Percentiles rank a stretch among this genome's conserved stretches.
phyloP scores from a whole-genome alignment of 2,888 invertebrate genomes.

The Patella ulyssiponensis region DNA sequence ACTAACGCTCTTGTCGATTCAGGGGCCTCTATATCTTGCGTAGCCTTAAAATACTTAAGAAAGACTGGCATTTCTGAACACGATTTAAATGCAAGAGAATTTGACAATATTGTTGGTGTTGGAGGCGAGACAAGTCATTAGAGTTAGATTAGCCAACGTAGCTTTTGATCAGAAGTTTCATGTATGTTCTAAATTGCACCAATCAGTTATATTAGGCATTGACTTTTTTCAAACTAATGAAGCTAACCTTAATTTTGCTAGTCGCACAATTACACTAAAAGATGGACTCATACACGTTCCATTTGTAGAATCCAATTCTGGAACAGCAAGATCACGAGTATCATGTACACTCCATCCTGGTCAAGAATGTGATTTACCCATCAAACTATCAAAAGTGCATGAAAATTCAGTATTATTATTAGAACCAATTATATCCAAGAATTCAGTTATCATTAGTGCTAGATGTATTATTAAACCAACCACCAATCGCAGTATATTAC shows the following conservation, averaged over 20 bases:
- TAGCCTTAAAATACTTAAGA: background rate
- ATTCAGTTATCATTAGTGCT: too few relatives aligned
- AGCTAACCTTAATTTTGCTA: constrained; percentile 30
- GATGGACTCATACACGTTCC: background rate
- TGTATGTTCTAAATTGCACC: constrained; percentile 11
- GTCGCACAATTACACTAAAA: constrained; percentile 15
- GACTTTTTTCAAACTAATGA: constrained; percentile 36
- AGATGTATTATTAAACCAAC: background rate
- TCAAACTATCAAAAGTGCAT: background rate
- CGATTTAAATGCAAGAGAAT: background rate
- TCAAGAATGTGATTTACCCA: background rate
- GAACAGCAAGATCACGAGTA: background rate
- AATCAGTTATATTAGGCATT: constrained; percentile 28
- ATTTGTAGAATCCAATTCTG: background rate
- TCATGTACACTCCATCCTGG: background rate
- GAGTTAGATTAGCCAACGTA: constrained; percentile 15
- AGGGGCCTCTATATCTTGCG: too few relatives aligned
- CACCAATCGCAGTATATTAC: background rate
- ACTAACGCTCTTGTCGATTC: background rate
- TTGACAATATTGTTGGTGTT: constrained; percentile 13
- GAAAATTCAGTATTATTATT: background rate
- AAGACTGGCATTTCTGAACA: background rate
- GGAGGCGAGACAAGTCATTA: constrained; percentile 22
- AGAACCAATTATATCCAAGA: too few relatives aligned
- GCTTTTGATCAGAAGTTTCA: constrained; percentile 17